These are phyloP conservation scores for Bergia puertoricense DNA, from an alignment of 92 coral and sea anemone species.

Conservation along the genomic window DNA sequence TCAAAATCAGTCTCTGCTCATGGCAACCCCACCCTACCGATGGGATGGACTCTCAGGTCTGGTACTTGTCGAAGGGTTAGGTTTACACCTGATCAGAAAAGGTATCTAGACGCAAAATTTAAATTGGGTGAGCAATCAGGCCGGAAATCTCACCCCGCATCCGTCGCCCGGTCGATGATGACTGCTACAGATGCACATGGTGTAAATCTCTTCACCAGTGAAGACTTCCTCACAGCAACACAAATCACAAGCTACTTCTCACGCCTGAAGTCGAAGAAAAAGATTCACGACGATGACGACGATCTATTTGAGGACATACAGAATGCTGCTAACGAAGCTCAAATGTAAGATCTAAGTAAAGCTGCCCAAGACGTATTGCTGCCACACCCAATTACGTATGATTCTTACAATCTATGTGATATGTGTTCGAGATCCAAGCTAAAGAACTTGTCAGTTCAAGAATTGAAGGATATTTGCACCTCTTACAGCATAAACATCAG, in stretches of 20 bases:
- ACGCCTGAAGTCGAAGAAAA: slow-evolving; percentile 56
- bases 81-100: slow-evolving; percentile 50
- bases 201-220: slow-evolving; percentile 46
- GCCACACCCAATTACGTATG: slow-evolving; percentile 59
- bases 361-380: slow-evolving; percentile 53
- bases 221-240: slow-evolving; percentile 57
- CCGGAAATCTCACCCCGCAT: slow-evolving; percentile 61
- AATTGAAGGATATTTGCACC: slow-evolving; percentile 56
- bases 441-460: slow-evolving; percentile 46
- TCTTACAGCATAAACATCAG: not conserved
- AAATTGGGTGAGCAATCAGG: slow-evolving; percentile 65
- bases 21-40: slow-evolving; percentile 15
- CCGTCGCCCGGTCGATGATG: slow-evolving; percentile 67
- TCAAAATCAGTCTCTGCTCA: no score
- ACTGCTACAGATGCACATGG: slow-evolving; percentile 58
- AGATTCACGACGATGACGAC: slow-evolving; percentile 35
- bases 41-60: slow-evolving; percentile 73
- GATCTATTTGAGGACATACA: not conserved
- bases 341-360: not conserved
- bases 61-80: slow-evolving; percentile 51
- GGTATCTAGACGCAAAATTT: slow-evolving; percentile 57
- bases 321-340: no score
- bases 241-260: slow-evolving; percentile 65
- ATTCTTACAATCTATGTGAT: not conserved
- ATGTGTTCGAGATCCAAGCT: slow-evolving; percentile 51